Base-by-base conservation (phyloP, 2,113 vertebrate species). In the Alouatta palliata region DNA sequence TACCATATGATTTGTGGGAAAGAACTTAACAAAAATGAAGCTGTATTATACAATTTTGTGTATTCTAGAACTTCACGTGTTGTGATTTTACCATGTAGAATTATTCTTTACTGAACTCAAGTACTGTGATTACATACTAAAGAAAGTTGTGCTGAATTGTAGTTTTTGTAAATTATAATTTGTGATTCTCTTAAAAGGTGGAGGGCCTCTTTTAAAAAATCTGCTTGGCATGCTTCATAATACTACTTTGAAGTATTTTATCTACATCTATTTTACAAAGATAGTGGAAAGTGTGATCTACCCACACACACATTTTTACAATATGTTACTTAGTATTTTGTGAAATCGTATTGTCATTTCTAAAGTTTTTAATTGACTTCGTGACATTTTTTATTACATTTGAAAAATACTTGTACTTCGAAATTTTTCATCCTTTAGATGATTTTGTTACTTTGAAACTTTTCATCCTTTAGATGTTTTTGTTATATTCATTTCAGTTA, bases 281-380 rank as follows among this genome's bases (percentile, higher is more conserved):
- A 40, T 93, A 75, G 32, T 87, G 10, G 49, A 80, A 94, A 88
- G 17, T 82, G 30, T 87, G 54, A 10, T 95, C 61, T 83, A 56
- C 20, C 30, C 20, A 47, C 47, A 49, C 56, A 70, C 9, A 2
- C 32, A 1, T 82, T 95, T 95, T 96, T 96, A 71, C 49, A 45
- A 2, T 96, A 64, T 94, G 71, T 87, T 95, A 87, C 58, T 5
- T 45, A 54, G 61, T 66, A 80, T 87, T 89, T n/a, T 80, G 45
- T 80, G 21, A 90, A 95, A 75, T 79, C 68, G 25, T 95, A 58
- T 93, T 97, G 4, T 88, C 70, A n/a, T 52, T 97, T 98, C 30
- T 52, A 21, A 97, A 86, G 76, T 16, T 21, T 45, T 93, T 97
- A 90, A 43, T 58, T 81, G 91, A 80, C 23, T 88, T 93, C 12